Percentiles rank a stretch among this genome's conserved stretches.
Conservation (phyloP, 2,888 invertebrate species). For the Belgica antarctica region DNA sequence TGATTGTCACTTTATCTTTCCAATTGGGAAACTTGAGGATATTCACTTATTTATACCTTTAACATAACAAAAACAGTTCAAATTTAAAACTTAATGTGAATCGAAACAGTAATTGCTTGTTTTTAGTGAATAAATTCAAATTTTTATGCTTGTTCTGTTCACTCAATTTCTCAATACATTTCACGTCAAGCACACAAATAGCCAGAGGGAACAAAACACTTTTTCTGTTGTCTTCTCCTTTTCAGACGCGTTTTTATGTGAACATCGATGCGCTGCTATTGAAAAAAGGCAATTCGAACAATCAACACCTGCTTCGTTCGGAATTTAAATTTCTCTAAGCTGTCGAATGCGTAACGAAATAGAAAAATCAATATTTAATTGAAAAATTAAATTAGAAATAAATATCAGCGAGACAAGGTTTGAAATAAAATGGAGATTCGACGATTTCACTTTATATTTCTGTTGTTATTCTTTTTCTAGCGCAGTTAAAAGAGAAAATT, state of each 20-base stretch:
- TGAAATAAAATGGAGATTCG: conserved; percentile 33
- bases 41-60: conserved; percentile 38
- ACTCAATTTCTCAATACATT: conserved; percentile 22
- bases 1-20: no score
- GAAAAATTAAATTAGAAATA: conserved; percentile 41
- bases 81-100: conserved; percentile 30
- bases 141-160: conserved; percentile 33
- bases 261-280: conserved; percentile 10
- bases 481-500: background rate
- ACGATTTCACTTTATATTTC: conserved; percentile 16
- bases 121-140: conserved; percentile 34
- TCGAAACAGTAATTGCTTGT: conserved; percentile 38
- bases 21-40: conserved; percentile 27
- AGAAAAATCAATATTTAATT: conserved; percentile 44
- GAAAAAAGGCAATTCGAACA: conserved; percentile 19
- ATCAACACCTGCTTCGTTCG: conserved; percentile 42
- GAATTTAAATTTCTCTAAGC: conserved; percentile 33
- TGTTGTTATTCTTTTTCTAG: background rate
- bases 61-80: conserved; percentile 29
- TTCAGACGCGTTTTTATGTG: no score
- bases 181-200: conserved; percentile 19
- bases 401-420: background rate
- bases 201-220: conserved; percentile 27
- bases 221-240: no score
- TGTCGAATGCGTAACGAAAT: conserved; percentile 40